Evolutionary conservation across 2,113 vertebrate species (phyloP), one percentile per base, ranked within the genome.

Genomic region (Scophthalmus maximus): DNA sequence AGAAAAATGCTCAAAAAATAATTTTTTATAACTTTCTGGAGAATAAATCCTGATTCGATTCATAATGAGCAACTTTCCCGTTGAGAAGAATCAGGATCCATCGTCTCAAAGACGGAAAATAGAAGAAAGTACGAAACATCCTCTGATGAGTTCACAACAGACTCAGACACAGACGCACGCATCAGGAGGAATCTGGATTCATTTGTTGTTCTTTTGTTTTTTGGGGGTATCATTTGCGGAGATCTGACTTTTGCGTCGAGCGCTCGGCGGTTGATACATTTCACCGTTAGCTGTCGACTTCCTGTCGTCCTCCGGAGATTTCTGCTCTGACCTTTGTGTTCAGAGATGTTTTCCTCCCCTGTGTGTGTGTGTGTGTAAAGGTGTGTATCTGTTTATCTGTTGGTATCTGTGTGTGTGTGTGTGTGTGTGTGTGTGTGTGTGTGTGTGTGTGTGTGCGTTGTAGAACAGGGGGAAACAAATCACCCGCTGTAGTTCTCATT

Each of bases 261-360:
- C 6, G 8, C 56, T 60, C 52, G 42, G 18, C 66, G 23, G n/a
- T n/a, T 72, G 82, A 81, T 70, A 56, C 47, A 57, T 87, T 85
- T 85, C 79, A 68, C n/a, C 55, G 79, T 86, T 88, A 76, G 63
- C 78, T 73, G 78, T 71, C 60, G 72, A 84, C 86, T 79, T 73
- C 77, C 68, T 60, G 78, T 83, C 83, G 29, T 84, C 78, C 86
- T 88, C 87, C 65, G 22, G 87, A 90, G 87, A 64, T 73, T 85
- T 85, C 83, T 85, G 66, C 84, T 60, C 76, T 93, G 92, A 93
- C 92, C 92, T 93, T 93, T 92, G 81, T 88, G 86, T 88, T 84
- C 11, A 5, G 69, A 74, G 76, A 73, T 84, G 87, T 88, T 92
- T 92, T 78, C 82, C 69, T 79, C 72, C 57, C 67, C 23, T 40